Evolutionary conservation across 2,888 invertebrate genomes (phyloP).

Genomic region (Slavum lentiscoides): DNA sequence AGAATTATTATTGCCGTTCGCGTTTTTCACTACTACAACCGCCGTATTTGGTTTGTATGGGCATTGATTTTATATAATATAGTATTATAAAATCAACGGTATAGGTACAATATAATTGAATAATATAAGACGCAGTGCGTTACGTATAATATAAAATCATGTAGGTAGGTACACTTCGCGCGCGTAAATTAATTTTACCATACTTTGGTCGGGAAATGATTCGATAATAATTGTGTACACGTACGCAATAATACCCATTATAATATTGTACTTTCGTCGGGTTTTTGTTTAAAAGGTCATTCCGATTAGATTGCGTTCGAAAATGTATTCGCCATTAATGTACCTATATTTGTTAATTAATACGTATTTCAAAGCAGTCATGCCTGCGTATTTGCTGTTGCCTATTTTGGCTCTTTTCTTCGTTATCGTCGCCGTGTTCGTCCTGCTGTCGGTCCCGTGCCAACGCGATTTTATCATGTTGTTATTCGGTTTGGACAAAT

Average conservation of each 20-base stretch:
- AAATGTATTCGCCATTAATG: background rate
- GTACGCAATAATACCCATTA: too few species aligned
- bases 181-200: too few species aligned
- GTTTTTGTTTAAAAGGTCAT: constrained; percentile 25
- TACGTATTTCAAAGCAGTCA: constrained; percentile 4
- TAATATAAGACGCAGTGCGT: too few species aligned
- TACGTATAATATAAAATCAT: too few species aligned
- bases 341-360: too few species aligned
- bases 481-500: background rate
- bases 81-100: too few species aligned
- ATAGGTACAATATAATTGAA: too few species aligned
- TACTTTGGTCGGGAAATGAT: background rate
- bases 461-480: background rate
- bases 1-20: too few species aligned
- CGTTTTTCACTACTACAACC: too few species aligned
- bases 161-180: too few species aligned
- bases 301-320: constrained; percentile 28
- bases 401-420: background rate
- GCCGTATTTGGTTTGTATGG: too few species aligned
- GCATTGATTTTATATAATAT: too few species aligned
- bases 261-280: background rate
- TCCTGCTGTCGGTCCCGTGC: background rate
- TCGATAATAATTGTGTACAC: background rate
- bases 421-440: background rate
- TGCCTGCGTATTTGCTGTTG: constrained; percentile 10